Base-by-base conservation (phyloP, 2,888 invertebrate genomes). In the Athalia circularis region DNA sequence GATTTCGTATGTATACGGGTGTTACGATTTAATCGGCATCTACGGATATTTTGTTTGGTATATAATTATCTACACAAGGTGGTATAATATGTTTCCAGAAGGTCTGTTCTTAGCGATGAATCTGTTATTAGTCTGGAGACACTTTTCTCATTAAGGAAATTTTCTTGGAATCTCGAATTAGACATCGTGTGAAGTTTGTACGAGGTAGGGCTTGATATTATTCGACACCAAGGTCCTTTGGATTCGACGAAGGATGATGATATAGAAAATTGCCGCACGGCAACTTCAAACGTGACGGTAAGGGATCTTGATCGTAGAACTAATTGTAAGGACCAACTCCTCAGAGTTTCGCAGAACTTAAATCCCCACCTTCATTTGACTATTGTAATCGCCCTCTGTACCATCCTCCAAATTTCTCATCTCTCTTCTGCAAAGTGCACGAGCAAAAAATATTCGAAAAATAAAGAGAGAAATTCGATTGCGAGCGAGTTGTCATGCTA, bases 291-390 rank as follows among this genome's bases (percentile, higher is more conserved):
- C 75, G 29, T 29, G 64, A 75, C 75, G 48, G 72, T 50, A 64
- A 62, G 64, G 75, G 62, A 75, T 75, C 75, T 75, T 62, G 75
- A 75, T 75, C 62, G 75, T 29, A 29, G 75, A 75, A 75, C 62
- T 64, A 11, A 62, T 29, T 29, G 29, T 29, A 29, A 29, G 29
- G 29, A 29, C 29, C 29, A 50, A 75, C 52, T 62, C 62, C 62
- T 4, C 5, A 9, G 47, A 59, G 59, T 72, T 59, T 72, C 72
- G 47, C 52, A n/a, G 8, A 57, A 57, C 59, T 72, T 59, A 8
- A 72, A 72, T 72, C 57, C 57, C 47, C 6, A 4, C n/a, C 72
- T 72, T 72, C 59, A 72, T 45, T 72, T 59, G 8, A 15, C 59
- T 59, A 72, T 72, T 72, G 59, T 72, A 29, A 29, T 57, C 72